These are phyloP conservation scores for Tuberolachnus salignus DNA, from an alignment of 2,888 invertebrate species.

Conservation along the genomic window DNA sequence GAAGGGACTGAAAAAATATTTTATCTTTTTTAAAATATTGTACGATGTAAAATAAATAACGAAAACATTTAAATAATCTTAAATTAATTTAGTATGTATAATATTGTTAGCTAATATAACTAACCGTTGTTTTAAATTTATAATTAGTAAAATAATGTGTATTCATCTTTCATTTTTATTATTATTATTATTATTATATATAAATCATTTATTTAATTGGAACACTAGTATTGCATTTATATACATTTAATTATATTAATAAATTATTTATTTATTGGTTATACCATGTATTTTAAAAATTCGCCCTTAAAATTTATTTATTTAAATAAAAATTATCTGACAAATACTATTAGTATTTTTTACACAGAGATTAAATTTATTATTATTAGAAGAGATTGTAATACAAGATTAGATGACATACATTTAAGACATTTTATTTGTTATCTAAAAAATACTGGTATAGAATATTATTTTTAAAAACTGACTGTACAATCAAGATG, in stretches of 20 bases:
- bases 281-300: too few species aligned
- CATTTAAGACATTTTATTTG: too few species aligned
- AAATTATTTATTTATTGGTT: constrained; percentile 54
- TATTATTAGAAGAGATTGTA: too few species aligned
- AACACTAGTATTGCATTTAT: constrained; percentile 55
- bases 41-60: constrained; percentile 40
- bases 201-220: constrained; percentile 43
- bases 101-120: constrained; percentile 54
- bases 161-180: constrained; percentile 38
- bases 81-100: constrained; percentile 38
- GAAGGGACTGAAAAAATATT: constrained; percentile 49
- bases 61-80: constrained; percentile 35
- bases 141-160: constrained; percentile 48
- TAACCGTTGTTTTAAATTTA: constrained; percentile 53
- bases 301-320: too few species aligned
- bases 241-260: constrained; percentile 47
- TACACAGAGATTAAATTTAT: too few species aligned
- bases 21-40: constrained; percentile 27
- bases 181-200: constrained; percentile 44
- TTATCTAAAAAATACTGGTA: too few species aligned
- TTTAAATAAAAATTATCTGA: too few species aligned
- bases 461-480: too few species aligned
- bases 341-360: too few species aligned
- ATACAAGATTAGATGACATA: too few species aligned
- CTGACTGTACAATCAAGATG: too few species aligned